These are phyloP conservation scores for Enteromius treurensis DNA, from an alignment of 2,797 vertebrate species.

Conservation along the genomic window DNA sequence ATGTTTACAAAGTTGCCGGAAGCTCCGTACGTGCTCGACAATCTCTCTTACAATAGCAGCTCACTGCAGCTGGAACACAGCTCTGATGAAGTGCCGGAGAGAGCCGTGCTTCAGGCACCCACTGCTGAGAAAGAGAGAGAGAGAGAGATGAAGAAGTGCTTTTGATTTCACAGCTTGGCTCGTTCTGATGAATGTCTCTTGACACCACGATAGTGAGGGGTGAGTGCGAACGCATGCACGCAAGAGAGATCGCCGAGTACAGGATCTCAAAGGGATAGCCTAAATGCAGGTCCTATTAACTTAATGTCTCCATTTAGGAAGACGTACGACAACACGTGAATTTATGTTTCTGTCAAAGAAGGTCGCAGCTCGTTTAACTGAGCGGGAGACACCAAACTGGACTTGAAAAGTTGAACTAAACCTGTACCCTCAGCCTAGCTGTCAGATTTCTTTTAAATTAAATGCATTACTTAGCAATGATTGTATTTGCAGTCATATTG, in stretches of 20 bases:
- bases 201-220: slow-evolving; percentile 48
- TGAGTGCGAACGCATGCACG: slow-evolving; percentile 18
- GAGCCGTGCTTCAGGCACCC: slow-evolving; percentile 45
- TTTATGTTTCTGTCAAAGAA: slow-evolving; percentile 65
- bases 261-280: slow-evolving; percentile 70
- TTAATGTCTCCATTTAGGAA: slow-evolving; percentile 77
- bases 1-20: slow-evolving; percentile 54
- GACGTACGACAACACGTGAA: slow-evolving; percentile 67
- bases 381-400: slow-evolving; percentile 36
- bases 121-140: slow-evolving; percentile 60
- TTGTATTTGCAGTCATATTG: slow-evolving; percentile 15
- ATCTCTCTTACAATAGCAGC: slow-evolving; percentile 45
- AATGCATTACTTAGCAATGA: slow-evolving; percentile 12
- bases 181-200: slow-evolving; percentile 67
- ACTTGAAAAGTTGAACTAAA: background rate
- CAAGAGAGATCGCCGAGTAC: slow-evolving; percentile 44
- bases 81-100: slow-evolving; percentile 50
- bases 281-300: slow-evolving; percentile 74
- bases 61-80: slow-evolving; percentile 27
- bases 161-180: slow-evolving; percentile 57
- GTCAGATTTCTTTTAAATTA: slow-evolving; percentile 5
- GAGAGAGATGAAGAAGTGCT: slow-evolving; percentile 45
- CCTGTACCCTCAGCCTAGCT: background rate
- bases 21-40: slow-evolving; percentile 28
- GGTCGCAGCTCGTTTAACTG: slow-evolving; percentile 60